phyloP scores from a whole-genome alignment of 2,888 invertebrate genomes.

The Protonemura montana region DNA sequence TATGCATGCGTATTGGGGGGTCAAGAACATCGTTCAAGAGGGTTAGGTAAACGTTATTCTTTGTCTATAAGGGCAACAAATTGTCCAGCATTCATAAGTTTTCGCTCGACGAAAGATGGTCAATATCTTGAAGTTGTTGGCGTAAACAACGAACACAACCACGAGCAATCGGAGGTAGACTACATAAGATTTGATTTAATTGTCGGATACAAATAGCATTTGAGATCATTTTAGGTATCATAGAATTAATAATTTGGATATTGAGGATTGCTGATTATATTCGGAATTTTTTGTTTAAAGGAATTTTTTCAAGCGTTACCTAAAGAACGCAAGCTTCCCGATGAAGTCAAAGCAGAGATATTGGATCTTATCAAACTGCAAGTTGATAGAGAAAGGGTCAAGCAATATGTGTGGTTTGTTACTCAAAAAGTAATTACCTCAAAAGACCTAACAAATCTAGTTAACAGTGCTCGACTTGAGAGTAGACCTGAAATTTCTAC shows the following conservation, averaged over 20 bases:
- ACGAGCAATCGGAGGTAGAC: constrained; percentile 26
- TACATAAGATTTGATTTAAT: too few species aligned
- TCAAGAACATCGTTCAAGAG: constrained; percentile 28
- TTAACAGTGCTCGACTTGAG: constrained; percentile 15
- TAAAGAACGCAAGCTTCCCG: constrained; percentile 28
- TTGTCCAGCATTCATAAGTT: constrained; percentile 31
- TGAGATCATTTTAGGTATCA: too few species aligned
- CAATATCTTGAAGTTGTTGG: constrained; percentile 15
- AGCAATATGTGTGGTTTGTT: constrained; percentile 15
- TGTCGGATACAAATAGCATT: too few species aligned
- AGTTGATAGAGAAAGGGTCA: constrained; percentile 33
- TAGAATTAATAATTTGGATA: too few species aligned
- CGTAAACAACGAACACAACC: constrained; percentile 33
- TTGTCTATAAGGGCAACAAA: constrained; percentile 33
- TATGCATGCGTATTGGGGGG: constrained; percentile 30
- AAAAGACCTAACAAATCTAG: constrained; percentile 33
- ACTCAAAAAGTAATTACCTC: constrained; percentile 32
- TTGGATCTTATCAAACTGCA: constrained; percentile 34
- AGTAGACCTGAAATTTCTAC: constrained; percentile 33
- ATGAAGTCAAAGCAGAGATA: constrained; percentile 29
- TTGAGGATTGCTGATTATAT: too few species aligned
- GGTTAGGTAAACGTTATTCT: constrained; percentile 15
- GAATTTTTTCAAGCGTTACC: constrained; percentile 36
- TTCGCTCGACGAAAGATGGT: constrained; percentile 22
- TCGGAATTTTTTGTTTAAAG: neutral